Base-by-base conservation (phyloP, 1,140 invertebrate species). In the Macrotrachela quadricornifera region DNA sequence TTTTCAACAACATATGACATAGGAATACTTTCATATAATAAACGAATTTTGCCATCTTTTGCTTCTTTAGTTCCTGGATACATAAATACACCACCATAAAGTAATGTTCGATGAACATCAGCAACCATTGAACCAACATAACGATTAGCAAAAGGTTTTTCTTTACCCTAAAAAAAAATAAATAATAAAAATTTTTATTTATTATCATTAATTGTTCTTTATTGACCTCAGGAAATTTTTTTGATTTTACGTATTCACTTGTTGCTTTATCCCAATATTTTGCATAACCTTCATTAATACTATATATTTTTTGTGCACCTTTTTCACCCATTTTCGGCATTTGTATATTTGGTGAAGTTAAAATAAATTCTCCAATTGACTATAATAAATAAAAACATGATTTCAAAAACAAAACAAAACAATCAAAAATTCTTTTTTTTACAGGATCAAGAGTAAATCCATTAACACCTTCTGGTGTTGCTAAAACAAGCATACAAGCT, bases 61-160 rank as follows among this genome's bases (percentile, higher is more conserved):
- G 84, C 76, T 47, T 83, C 79, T 46, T 76, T 79, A 0, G 90
- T 92, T 0, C 85, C 85, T 0, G 94, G 94, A 64, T 99, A 99
- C 73, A 97, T 80, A 64, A 97, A 99, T 57, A 99, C 95, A 30
- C 94, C 90, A 15, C 90, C 91, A 67, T 96, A 95, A 63, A 91
- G 90, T 21, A 97, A 78, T 0, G 90, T 96, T 61, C 91, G 77
- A 68, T 96, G 90, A 1, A 97, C 86, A 73, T 96, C 90, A 13
- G 90, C 87, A 1, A 97, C 94, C 94, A 99, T 99, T 6, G 90
- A 96, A 8, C 94, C 94, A 50, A 99, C 83, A 69, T 99, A 99
- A 46, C 94, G 76, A 1, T 84, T 85, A 41, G 82, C 85, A 64
- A 92, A 96, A 0, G 84, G 79, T 67, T 90, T 94, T 41, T 86